Percentiles rank a stretch among this genome's conserved stretches.
These are phyloP conservation scores for Potamarius usumacintae DNA, from an alignment of 2,113 vertebrate species.

Conservation along the genomic window DNA sequence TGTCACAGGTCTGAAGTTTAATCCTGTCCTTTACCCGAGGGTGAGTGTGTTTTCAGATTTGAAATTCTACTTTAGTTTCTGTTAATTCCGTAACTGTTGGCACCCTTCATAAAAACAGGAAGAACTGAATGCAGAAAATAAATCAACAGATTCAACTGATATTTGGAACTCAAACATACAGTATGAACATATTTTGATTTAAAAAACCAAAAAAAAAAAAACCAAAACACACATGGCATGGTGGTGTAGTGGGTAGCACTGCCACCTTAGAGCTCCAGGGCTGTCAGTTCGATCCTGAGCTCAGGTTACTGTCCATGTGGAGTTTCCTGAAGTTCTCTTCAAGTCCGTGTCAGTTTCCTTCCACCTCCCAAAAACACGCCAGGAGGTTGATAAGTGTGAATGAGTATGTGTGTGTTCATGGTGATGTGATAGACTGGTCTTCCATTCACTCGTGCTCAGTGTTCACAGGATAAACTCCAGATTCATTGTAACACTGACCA, in stretches of 20 bases:
- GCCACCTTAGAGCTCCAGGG: not conserved
- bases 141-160: not conserved
- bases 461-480: not conserved
- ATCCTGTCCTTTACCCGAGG: conserved; percentile 91
- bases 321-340: not conserved
- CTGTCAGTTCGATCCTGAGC: not conserved
- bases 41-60: conserved; percentile 71
- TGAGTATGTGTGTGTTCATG: not conserved
- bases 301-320: not conserved
- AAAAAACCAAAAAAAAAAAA: no score
- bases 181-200: no score
- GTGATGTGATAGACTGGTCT: not conserved
- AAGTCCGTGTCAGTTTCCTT: not conserved
- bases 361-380: not conserved
- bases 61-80: not conserved
- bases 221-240: not conserved
- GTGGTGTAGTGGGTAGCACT: not conserved
- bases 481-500: not conserved
- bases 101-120: not conserved
- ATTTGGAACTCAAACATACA: not conserved
- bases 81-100: not conserved
- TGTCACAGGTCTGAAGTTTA: conserved; percentile 88
- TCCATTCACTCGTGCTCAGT: not conserved
- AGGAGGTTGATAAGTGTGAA: not conserved
- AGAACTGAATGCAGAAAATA: not conserved